Evolutionary conservation across 2,888 invertebrate species (phyloP).

Genomic region (Monoplex corrugatus): DNA sequence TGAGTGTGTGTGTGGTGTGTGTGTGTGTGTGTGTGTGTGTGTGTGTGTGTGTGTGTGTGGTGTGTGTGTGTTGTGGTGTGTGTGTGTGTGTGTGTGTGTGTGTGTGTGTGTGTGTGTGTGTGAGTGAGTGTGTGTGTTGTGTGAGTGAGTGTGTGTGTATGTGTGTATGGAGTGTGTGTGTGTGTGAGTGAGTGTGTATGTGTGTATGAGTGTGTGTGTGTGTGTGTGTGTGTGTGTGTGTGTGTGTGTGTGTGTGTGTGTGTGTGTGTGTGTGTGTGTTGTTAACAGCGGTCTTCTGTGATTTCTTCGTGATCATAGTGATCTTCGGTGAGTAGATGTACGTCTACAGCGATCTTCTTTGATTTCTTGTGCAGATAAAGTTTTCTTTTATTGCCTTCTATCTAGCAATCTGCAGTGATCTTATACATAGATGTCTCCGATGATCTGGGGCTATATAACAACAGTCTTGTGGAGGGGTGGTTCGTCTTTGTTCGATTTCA

Average conservation of each 20-base stretch:
- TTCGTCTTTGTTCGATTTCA: too few relatives aligned
- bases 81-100: slow-evolving; percentile 9
- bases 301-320: too few relatives aligned
- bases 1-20: background rate
- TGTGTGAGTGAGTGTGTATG: background rate
- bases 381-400: too few relatives aligned
- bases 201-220: background rate
- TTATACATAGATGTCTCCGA: too few relatives aligned
- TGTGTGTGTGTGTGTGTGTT: background rate
- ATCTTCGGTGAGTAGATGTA: too few relatives aligned
- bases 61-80: background rate
- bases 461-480: too few relatives aligned
- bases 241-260: background rate
- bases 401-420: too few relatives aligned
- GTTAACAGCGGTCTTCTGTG: too few relatives aligned
- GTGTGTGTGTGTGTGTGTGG: background rate
- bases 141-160: background rate
- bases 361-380: too few relatives aligned
- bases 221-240: background rate
- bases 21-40: background rate
- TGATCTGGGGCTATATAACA: too few relatives aligned
- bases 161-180: background rate
- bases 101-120: slow-evolving; percentile 7
- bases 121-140: background rate
- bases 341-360: too few relatives aligned